A percentile compares a stretch with the other conserved stretches of the same genome.
Evolutionary conservation across 2,797 vertebrate species (phyloP).

Genomic region (Eospalax fontanierii): DNA sequence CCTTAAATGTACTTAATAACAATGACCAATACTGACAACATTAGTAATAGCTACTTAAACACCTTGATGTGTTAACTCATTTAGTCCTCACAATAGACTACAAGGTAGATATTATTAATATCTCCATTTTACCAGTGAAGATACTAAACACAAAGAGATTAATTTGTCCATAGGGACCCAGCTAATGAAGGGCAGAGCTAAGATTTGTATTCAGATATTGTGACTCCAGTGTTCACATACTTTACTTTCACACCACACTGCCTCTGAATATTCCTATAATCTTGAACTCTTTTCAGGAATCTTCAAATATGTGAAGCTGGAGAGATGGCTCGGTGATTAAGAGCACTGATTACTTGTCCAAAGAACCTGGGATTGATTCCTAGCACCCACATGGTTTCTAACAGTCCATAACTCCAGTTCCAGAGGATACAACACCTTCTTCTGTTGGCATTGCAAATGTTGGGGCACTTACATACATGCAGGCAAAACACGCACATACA

Average conservation of each 20-base stretch:
- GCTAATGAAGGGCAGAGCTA: constrained; percentile 13
- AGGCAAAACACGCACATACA: background rate
- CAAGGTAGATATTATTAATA: background rate
- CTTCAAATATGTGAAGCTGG: constrained; percentile 1
- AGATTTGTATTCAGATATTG: background rate
- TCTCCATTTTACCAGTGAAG: constrained; percentile 22
- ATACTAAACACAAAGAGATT: constrained; percentile 41
- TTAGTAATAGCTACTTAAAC: constrained; percentile 41
- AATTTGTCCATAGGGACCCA: background rate
- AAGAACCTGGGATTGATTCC: background rate
- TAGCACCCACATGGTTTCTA: background rate
- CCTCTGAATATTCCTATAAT: background rate
- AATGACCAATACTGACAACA: background rate
- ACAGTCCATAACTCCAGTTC: too few species aligned
- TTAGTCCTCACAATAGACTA: background rate
- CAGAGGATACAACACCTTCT: too few species aligned
- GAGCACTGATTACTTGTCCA: too few species aligned
- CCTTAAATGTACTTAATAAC: background rate
- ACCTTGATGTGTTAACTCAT: constrained; percentile 32
- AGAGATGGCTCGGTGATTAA: background rate
- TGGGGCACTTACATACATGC: too few species aligned
- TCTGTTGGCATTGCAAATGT: too few species aligned
- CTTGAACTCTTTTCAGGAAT: background rate
- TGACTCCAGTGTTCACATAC: background rate
- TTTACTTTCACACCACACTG: background rate